These are phyloP conservation scores for Drosophila jambulina DNA, from an alignment of 1,140 invertebrate species.

Conservation along the genomic window DNA sequence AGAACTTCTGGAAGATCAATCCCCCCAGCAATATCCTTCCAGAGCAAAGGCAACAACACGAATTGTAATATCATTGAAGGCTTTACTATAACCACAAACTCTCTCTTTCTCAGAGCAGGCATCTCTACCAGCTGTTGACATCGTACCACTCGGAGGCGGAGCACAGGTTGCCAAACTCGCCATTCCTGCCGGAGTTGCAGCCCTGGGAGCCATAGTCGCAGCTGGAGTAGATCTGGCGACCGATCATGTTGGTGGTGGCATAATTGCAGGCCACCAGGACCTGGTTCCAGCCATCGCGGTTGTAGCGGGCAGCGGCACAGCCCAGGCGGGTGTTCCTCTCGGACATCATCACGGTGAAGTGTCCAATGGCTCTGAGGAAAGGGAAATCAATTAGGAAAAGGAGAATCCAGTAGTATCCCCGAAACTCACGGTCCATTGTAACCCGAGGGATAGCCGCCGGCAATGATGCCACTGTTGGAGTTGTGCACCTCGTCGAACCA, in stretches of 20 bases:
- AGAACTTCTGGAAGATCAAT: neutral
- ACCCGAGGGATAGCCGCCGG: slow-evolving; percentile 38
- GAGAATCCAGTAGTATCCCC: accelerated
- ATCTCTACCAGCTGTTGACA: slow-evolving; percentile 50
- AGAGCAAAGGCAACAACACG: neutral
- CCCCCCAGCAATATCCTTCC: neutral
- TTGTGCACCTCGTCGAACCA: slow-evolving; percentile 58
- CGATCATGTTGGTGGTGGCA: slow-evolving; percentile 66
- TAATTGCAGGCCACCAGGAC: slow-evolving; percentile 67
- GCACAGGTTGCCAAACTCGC: slow-evolving; percentile 58
- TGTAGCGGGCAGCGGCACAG: slow-evolving; percentile 58
- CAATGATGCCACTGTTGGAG: slow-evolving; percentile 46
- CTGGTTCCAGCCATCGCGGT: slow-evolving; percentile 33
- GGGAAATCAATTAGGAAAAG: neutral
- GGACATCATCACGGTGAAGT: slow-evolving; percentile 72
- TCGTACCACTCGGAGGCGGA: slow-evolving; percentile 66
- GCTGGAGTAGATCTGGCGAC: slow-evolving; percentile 49
- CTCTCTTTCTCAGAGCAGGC: too few species aligned
- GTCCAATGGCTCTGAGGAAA: slow-evolving; percentile 54
- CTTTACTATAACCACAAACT: neutral
- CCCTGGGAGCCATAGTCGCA: slow-evolving; percentile 33
- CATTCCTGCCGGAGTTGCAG: slow-evolving; percentile 56
- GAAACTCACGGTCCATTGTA: slow-evolving; percentile 51
- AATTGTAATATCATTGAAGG: neutral
- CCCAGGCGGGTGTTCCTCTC: slow-evolving; percentile 63